Conservation (phyloP, 2,888 invertebrate genomes). For the Amiota minor region DNA sequence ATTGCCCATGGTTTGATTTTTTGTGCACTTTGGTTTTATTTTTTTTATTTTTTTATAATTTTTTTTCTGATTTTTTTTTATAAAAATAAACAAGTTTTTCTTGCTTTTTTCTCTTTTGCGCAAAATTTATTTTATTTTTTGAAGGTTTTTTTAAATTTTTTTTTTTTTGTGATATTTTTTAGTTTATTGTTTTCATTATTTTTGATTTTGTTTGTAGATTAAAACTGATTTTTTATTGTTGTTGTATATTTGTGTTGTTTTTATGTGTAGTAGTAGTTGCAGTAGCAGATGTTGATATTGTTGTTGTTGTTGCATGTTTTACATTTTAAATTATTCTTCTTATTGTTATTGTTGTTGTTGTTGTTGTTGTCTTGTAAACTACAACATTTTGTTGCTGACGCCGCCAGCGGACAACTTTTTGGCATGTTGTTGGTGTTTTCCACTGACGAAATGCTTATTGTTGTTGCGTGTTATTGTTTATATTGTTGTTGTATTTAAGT, state of each 20-base stretch:
- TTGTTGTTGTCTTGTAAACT: neutral
- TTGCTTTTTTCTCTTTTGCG: slow-evolving; percentile 14
- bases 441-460: neutral
- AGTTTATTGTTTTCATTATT: slow-evolving; percentile 45
- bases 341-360: slow-evolving; percentile 30
- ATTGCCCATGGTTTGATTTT: slow-evolving; percentile 17
- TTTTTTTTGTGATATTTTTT: slow-evolving; percentile 17
- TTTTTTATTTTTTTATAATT: slow-evolving; percentile 28
- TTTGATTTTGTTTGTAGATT: slow-evolving; percentile 49
- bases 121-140: slow-evolving; percentile 21
- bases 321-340: slow-evolving; percentile 18
- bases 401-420: slow-evolving; percentile 29
- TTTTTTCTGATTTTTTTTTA: slow-evolving; percentile 7
- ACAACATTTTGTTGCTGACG: too few species aligned
- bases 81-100: slow-evolving; percentile 7
- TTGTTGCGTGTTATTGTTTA: neutral
- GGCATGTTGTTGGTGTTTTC: slow-evolving; percentile 21
- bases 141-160: slow-evolving; percentile 24
- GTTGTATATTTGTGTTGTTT: slow-evolving; percentile 4
- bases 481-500: slow-evolving; percentile 32
- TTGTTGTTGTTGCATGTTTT: slow-evolving; percentile 16
- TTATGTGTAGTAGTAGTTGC: slow-evolving; percentile 25
- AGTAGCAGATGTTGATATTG: too few species aligned
- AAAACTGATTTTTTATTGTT: slow-evolving; percentile 28
- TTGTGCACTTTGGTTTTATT: neutral